These are phyloP conservation scores for Anthoscopus minutus DNA, from an alignment of 2,113 vertebrate species.

Conservation along the genomic window DNA sequence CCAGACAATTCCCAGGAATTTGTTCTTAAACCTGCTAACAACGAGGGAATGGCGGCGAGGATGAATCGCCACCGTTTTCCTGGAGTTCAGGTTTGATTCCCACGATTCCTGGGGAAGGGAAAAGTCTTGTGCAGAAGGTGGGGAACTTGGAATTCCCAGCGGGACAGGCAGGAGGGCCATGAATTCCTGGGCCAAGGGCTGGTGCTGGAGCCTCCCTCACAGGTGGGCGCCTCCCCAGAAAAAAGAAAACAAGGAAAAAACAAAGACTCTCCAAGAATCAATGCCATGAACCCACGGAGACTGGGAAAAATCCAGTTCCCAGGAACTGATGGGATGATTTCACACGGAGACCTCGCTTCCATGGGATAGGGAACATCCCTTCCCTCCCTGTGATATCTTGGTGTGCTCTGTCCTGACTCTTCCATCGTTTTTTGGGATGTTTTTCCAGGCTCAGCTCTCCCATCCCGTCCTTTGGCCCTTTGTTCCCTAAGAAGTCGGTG, in stretches of 20 bases:
- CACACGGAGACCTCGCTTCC: accelerated
- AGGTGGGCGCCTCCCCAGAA: too few species aligned
- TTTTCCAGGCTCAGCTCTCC: not conserved
- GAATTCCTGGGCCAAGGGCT: not conserved
- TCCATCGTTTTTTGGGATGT: not conserved
- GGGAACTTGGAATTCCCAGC: accelerated
- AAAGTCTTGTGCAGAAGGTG: not conserved
- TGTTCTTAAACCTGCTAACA: not conserved
- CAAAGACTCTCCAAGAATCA: not conserved
- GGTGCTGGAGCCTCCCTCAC: not conserved
- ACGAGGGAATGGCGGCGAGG: accelerated
- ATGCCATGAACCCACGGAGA: not conserved
- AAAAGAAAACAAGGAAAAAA: not conserved
- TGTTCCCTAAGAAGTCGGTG: not conserved
- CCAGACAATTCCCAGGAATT: not conserved
- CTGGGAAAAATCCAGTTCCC: not conserved
- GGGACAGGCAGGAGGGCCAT: not conserved
- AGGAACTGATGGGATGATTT: not conserved
- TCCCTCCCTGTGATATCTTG: not conserved
- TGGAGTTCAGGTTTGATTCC: not conserved
- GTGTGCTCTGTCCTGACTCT: not conserved
- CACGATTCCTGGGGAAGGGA: not conserved
- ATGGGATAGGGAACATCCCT: not conserved
- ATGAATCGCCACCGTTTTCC: accelerated
- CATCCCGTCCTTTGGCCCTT: not conserved